These are phyloP conservation scores for Fulica atra DNA, from an alignment of 2,113 vertebrate genomes.

Conservation along the genomic window DNA sequence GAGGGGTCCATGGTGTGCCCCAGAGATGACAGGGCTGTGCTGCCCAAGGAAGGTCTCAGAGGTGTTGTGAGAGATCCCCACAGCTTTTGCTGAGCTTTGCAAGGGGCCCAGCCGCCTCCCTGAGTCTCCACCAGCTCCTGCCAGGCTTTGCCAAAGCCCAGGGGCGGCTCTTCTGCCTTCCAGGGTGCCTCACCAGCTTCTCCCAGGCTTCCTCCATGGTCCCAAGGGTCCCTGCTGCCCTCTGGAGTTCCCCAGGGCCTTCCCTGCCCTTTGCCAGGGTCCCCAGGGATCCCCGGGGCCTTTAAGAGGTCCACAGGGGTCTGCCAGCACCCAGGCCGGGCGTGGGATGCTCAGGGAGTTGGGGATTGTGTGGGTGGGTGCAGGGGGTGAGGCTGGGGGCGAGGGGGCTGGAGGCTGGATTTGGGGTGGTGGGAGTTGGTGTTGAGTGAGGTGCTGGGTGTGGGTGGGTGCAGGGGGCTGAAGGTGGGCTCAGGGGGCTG, in stretches of 20 bases:
- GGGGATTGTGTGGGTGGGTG: too few relatives aligned
- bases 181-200: too few relatives aligned
- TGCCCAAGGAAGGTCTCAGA: background rate
- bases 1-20: background rate
- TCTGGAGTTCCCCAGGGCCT: background rate
- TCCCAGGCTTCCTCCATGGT: background rate
- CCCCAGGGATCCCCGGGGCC: background rate
- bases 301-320: background rate
- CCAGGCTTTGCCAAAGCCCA: fast-evolving
- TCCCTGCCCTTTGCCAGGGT: background rate
- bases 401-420: background rate
- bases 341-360: background rate
- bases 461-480: background rate
- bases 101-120: background rate
- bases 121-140: too few relatives aligned
- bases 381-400: too few relatives aligned
- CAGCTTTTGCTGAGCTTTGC: background rate
- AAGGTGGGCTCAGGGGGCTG: background rate
- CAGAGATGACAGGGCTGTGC: background rate
- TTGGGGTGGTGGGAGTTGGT: background rate
- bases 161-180: background rate
- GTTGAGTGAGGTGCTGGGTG: background rate
- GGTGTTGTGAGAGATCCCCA: background rate
- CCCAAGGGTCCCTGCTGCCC: background rate
- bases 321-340: background rate